Evolutionary conservation across 2,888 invertebrate species (phyloP).

Genomic region (Hypena proboscidalis): DNA sequence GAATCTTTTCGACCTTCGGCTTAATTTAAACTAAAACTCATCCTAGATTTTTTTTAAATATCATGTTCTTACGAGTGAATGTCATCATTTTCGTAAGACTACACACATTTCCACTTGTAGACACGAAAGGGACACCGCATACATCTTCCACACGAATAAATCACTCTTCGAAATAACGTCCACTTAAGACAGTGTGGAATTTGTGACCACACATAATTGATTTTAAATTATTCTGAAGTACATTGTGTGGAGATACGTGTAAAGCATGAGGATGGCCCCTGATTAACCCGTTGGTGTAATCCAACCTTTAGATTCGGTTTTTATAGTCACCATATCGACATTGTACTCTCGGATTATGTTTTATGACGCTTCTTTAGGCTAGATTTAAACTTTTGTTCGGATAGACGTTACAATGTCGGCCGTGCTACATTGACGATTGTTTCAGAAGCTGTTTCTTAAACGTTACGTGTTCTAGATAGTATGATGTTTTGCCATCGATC

Average conservation of each 20-base stretch:
- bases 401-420: slow-evolving; percentile 17
- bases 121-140: slow-evolving; percentile 3
- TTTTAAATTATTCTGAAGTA: slow-evolving; percentile 62
- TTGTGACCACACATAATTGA: slow-evolving; percentile 59
- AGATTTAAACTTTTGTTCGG: slow-evolving; percentile 16
- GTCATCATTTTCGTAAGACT: not conserved
- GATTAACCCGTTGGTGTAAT: slow-evolving; percentile 52
- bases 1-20: not conserved
- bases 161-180: slow-evolving; percentile 33
- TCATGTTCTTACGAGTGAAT: not conserved
- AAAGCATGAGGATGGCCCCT: slow-evolving; percentile 55
- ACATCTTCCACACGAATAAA: slow-evolving; percentile 29
- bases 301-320: slow-evolving; percentile 38
- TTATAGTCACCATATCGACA: slow-evolving; percentile 32
- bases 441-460: not conserved
- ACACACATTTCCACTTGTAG: slow-evolving; percentile 1
- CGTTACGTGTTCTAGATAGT: not conserved
- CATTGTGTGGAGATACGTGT: slow-evolving; percentile 55
- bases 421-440: not conserved
- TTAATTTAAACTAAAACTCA: not conserved
- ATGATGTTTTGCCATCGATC: slow-evolving; percentile 8
- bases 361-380: slow-evolving; percentile 27
- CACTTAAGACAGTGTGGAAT: slow-evolving; percentile 49
- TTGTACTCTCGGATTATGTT: slow-evolving; percentile 35
- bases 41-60: not conserved